phyloP scores from a whole-genome alignment of 2,113 vertebrate genomes.

The Progne subis region DNA sequence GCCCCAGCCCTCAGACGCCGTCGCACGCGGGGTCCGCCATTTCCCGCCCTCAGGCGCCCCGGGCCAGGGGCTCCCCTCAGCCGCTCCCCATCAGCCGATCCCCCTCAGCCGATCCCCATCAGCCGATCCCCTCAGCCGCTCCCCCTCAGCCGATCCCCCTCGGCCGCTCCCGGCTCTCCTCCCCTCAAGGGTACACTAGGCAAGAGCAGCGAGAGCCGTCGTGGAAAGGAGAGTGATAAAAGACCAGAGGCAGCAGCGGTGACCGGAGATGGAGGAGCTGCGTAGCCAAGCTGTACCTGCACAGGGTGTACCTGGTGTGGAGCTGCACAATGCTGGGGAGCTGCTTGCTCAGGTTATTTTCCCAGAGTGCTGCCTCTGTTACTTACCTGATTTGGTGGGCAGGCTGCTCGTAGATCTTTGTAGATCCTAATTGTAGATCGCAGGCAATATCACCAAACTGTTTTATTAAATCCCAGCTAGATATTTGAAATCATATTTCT shows the following conservation, averaged over 20 bases:
- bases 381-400: neutral
- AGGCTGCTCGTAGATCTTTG: neutral
- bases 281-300: too few relatives aligned
- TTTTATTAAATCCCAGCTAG: neutral
- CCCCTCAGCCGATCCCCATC: neutral
- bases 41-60: neutral
- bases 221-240: neutral
- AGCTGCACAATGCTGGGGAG: neutral
- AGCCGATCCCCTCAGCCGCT: too few relatives aligned
- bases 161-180: neutral
- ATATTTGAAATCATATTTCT: neutral
- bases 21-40: neutral
- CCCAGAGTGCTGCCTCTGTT: neutral
- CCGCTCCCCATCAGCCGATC: neutral
- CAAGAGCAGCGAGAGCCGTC: fast-evolving
- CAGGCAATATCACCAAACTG: neutral
- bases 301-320: neutral
- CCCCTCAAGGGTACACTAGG: fast-evolving
- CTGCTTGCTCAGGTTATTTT: neutral
- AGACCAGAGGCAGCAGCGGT: too few relatives aligned
- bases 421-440: neutral
- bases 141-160: neutral
- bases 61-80: neutral
- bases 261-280: neutral
- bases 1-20: neutral